These are phyloP conservation scores for Drosophila neotestacea DNA, from an alignment of 2,888 invertebrate genomes.

Conservation along the genomic window DNA sequence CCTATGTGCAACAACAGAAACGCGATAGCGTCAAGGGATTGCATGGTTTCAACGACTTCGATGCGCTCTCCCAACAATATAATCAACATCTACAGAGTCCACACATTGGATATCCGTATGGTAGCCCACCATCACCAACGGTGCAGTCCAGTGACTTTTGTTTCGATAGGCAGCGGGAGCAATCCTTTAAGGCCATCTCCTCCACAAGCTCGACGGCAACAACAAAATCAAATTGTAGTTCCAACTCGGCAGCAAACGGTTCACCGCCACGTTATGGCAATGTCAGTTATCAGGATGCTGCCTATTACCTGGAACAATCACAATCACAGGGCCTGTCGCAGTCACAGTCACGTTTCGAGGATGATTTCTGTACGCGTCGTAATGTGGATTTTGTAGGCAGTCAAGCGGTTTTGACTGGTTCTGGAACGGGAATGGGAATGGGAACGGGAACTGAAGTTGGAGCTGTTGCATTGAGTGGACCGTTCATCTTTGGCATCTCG, in stretches of 20 bases:
- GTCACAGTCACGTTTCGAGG: conserved; percentile 81
- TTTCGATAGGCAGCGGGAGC: conserved; percentile 69
- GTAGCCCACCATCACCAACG: conserved; percentile 84
- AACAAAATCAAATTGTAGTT: conserved; percentile 60
- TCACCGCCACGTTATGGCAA: conserved; percentile 53
- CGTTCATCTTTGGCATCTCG: conserved; percentile 88
- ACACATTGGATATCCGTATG: conserved; percentile 84
- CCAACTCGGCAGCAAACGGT: conserved; percentile 40
- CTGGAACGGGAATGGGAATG: no score
- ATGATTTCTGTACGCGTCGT: conserved; percentile 82
- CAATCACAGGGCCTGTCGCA: conserved; percentile 18
- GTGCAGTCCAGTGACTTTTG: conserved; percentile 81
- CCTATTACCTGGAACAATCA: conserved; percentile 32
- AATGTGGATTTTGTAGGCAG: conserved; percentile 67
- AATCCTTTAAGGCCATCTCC: conserved; percentile 35
- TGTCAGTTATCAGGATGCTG: conserved; percentile 31
- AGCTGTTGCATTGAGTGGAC: conserved; percentile 83
- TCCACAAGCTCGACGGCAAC: conserved; percentile 40
- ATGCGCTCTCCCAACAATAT: conserved; percentile 84
- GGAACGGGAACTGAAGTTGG: no score
- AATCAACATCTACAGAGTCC: conserved; percentile 83
- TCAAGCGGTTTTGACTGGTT: conserved; percentile 13
- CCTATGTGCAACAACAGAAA: conserved; percentile 82
- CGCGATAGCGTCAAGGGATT: conserved; percentile 82
- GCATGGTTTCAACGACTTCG: conserved; percentile 85